These are phyloP conservation scores for Drosophila testacea DNA, from an alignment of 2,888 invertebrate species.

Conservation along the genomic window DNA sequence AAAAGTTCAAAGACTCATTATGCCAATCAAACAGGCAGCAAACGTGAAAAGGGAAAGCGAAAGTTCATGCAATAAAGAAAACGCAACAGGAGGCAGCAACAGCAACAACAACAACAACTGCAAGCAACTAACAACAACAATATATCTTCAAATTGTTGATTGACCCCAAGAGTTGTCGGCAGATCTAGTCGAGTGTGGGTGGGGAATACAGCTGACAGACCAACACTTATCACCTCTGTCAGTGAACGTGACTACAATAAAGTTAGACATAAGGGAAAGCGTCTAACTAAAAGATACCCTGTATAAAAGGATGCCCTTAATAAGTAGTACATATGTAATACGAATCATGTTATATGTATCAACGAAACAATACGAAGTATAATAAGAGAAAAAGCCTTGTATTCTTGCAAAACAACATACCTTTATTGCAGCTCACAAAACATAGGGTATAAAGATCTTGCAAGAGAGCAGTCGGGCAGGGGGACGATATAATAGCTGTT, in stretches of 20 bases:
- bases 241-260: constrained; percentile 61
- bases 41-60: constrained; percentile 74
- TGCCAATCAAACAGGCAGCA: constrained; percentile 59
- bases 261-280: not conserved
- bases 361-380: not conserved
- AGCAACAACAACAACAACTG: constrained; percentile 32
- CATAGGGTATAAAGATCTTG: constrained; percentile 29
- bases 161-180: constrained; percentile 64
- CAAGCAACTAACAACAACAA: constrained; percentile 36
- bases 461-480: constrained; percentile 17
- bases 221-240: constrained; percentile 67
- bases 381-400: not conserved
- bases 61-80: constrained; percentile 66
- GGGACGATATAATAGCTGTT: constrained; percentile 36
- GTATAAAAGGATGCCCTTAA: too few species aligned
- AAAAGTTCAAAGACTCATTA: constrained; percentile 65
- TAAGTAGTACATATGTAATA: too few species aligned
- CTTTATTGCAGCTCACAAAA: not conserved
- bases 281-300: constrained; percentile 17
- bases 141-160: constrained; percentile 61
- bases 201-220: constrained; percentile 53
- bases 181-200: constrained; percentile 48
- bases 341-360: not conserved
- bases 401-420: not conserved
- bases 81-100: constrained; percentile 62